These are phyloP conservation scores for Sebastes cheni DNA, from an alignment of 2,797 vertebrate genomes.

Conservation along the genomic window DNA sequence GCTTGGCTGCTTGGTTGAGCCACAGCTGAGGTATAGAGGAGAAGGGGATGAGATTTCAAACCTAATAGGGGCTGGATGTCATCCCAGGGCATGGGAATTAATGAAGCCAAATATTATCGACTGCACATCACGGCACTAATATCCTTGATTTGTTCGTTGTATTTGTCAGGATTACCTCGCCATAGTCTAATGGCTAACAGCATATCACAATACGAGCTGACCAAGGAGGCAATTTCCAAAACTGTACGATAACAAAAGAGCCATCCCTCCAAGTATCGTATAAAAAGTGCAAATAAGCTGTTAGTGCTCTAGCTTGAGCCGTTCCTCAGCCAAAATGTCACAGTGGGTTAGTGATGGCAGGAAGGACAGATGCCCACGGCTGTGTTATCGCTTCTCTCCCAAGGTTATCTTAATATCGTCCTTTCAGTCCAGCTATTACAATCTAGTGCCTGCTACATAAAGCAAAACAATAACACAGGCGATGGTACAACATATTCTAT, in stretches of 20 bases:
- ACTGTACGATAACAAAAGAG: constrained; percentile 31
- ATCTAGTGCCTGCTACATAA: constrained; percentile 49
- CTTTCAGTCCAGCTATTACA: constrained; percentile 52
- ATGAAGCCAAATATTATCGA: constrained; percentile 84
- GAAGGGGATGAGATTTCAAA: constrained; percentile 79
- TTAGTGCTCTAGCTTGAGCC: constrained; percentile 64
- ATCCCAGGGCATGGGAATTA: constrained; percentile 80
- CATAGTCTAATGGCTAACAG: constrained; percentile 52
- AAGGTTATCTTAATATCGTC: constrained; percentile 81
- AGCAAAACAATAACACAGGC: constrained; percentile 48
- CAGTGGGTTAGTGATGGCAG: constrained; percentile 72
- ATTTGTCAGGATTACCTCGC: constrained; percentile 66
- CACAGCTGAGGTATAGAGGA: constrained; percentile 88
- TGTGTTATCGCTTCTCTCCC: constrained; percentile 67
- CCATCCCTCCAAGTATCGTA: constrained; percentile 37
- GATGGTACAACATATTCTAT: constrained; percentile 11
- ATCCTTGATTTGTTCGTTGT: constrained; percentile 76
- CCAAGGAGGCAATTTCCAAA: constrained; percentile 22
- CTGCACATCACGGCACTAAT: constrained; percentile 73
- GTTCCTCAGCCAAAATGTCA: constrained; percentile 76
- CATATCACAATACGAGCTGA: constrained; percentile 53
- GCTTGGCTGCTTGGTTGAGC: constrained; percentile 91
- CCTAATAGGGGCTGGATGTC: constrained; percentile 79
- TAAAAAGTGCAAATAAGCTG: constrained; percentile 62
- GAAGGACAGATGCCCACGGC: constrained; percentile 69